A percentile compares a stretch with the other conserved stretches of the same genome.
phyloP scores from a whole-genome alignment of 2,797 vertebrate genomes.

The Microhierax caerulescens region DNA sequence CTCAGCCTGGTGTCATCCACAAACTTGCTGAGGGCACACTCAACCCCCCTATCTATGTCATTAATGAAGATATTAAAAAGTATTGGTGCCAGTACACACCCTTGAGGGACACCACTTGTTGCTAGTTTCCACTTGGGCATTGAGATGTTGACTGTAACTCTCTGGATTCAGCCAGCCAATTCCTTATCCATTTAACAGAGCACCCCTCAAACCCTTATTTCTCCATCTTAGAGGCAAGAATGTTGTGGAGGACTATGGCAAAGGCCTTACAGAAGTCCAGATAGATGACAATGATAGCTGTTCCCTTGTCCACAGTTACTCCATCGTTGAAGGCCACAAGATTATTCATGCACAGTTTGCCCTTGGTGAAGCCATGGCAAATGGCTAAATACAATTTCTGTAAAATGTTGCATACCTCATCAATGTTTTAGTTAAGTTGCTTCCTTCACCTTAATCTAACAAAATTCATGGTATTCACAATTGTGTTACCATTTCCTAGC shows the following conservation, averaged over 20 bases:
- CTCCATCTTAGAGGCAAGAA: not conserved
- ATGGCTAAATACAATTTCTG: not conserved
- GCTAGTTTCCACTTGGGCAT: not conserved
- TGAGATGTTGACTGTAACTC: not conserved
- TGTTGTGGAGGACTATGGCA: not conserved
- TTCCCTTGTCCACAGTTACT: not conserved
- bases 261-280: not conserved
- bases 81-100: not conserved
- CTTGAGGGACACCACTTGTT: not conserved
- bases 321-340: not conserved
- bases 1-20: not conserved
- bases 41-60: not conserved
- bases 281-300: not conserved
- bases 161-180: not conserved
- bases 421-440: not conserved
- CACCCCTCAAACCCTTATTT: not conserved
- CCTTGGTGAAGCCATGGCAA: not conserved
- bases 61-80: not conserved
- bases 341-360: not conserved
- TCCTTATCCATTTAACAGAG: not conserved
- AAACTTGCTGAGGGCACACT: not conserved
- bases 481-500: not conserved
- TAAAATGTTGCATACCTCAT: not conserved
- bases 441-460: not conserved
- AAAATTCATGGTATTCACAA: not conserved